A percentile compares a stretch with the other conserved stretches of the same genome.
These are phyloP conservation scores for Lacerta bilineata DNA, from an alignment of 2,797 vertebrate species.

Conservation along the genomic window DNA sequence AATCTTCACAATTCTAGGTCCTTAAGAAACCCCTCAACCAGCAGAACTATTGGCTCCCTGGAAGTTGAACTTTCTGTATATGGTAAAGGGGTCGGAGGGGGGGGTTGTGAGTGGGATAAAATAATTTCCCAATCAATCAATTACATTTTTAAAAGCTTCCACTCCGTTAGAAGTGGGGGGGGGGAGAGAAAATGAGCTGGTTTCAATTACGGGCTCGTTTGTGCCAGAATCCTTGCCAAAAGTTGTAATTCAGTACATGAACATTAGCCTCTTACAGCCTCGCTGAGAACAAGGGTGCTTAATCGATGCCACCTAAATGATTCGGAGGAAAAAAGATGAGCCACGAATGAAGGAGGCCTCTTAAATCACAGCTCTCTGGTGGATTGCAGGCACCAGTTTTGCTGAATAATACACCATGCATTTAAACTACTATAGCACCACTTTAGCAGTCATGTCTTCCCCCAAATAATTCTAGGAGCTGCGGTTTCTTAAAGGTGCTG, in stretches of 20 bases:
- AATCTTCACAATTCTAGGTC: neutral
- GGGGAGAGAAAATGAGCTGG: neutral
- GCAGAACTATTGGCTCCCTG: neutral
- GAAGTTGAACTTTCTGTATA: no score
- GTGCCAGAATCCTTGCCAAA: slow-evolving; percentile 13
- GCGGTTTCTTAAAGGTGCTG: no score
- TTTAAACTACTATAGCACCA: neutral
- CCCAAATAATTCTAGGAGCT: no score
- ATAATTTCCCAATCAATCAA: slow-evolving; percentile 18
- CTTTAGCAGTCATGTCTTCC: no score
- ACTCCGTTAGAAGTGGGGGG: neutral
- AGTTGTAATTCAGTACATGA: slow-evolving; percentile 5
- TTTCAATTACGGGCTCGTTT: slow-evolving; percentile 23
- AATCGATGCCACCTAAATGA: neutral
- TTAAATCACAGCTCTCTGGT: neutral
- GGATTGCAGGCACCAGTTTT: neutral
- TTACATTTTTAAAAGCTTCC: slow-evolving; percentile 17
- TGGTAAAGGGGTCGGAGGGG: no score
- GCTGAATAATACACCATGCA: neutral
- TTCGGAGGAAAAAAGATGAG: neutral
- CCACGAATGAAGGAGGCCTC: neutral
- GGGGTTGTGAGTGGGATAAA: neutral
- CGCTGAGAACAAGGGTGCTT: neutral
- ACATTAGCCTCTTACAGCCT: neutral
- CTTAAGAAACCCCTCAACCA: neutral